Evolutionary conservation across 2,797 vertebrate species (phyloP), one percentile per base, ranked within the genome.

Genomic region (Enoplosus armatus): DNA sequence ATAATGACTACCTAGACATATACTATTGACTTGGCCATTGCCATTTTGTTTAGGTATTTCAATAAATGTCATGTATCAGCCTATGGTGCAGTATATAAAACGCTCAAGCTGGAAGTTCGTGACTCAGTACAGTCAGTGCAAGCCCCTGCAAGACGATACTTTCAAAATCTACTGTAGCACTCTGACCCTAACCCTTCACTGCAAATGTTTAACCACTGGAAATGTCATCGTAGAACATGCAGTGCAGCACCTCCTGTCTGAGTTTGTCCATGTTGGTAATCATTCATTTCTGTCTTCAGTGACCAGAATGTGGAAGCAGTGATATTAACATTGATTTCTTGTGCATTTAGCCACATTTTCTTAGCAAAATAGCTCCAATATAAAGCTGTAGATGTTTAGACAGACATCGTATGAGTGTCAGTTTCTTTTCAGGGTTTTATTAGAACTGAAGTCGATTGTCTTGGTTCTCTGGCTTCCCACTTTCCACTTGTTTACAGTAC

Each of bases 31-130:
- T 39, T 67, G 12, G 55, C n/a, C n/a, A n/a, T n/a, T 10, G 29
- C 11, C 53, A 67, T 81, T 87, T 77, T 79, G 11, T 87, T 80
- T 75, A 65, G 51, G 51, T 80, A 71, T 79, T 72, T 73, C 37
- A 79, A 70, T 68, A 24, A 70, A 65, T 75, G 60, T 75, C 35
- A 26, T 75, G 27, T 12, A n/a, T n/a, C n/a, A 33, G 27, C 11
- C 29, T 55, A n/a, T 69, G 35, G 29, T 67, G 12, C 22, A n/a
- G 14, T 35, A 68, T 61, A 79, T 61, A 68, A 58, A 56, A 24
- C 48, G 54, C 20, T 47, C 20, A 27, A 41, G 31, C 29, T 77
- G 1, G 5, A 37, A 24, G 48, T 58, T 35, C 27, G 11, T 43
- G 7, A 75, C 43, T 56, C 24, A 50, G 59, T n/a, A n/a, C n/a